These are phyloP conservation scores for Numenius phaeopus DNA, from an alignment of 2,797 vertebrate species.

Conservation along the genomic window DNA sequence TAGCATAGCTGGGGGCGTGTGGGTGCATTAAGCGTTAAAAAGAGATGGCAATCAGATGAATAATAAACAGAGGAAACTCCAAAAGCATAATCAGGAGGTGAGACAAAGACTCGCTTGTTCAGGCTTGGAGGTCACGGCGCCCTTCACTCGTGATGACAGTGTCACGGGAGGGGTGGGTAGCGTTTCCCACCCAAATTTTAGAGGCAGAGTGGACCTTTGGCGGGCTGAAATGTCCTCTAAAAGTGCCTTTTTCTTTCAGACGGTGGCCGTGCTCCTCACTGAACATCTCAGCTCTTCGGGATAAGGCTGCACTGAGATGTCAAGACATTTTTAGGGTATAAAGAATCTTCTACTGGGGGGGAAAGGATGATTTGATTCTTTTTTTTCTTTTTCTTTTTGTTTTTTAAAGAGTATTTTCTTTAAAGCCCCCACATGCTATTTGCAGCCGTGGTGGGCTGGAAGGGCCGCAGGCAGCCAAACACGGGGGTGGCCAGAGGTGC, in stretches of 20 bases:
- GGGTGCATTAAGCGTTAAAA: not conserved
- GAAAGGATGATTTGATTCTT: not conserved
- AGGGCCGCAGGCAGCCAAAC: not conserved
- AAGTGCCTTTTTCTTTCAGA: not conserved
- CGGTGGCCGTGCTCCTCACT: not conserved
- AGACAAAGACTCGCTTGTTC: slow-evolving; percentile 19
- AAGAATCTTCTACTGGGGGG: not conserved
- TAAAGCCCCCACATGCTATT: not conserved
- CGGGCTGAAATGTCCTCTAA: not conserved
- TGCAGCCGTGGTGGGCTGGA: not conserved
- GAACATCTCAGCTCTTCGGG: not conserved
- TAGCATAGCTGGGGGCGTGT: rapidly evolving
- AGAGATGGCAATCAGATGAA: not conserved
- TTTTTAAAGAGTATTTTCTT: not conserved
- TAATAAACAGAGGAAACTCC: slow-evolving; percentile 29
- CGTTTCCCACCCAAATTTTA: not conserved
- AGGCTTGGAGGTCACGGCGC: rapidly evolving
- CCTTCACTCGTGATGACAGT: not conserved
- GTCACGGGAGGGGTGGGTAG: not conserved
- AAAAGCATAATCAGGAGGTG: not conserved
- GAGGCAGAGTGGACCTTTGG: not conserved
- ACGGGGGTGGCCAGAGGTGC: not conserved
- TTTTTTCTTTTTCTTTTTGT: not conserved
- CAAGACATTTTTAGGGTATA: not conserved
- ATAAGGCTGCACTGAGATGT: not conserved